Evolutionary conservation across 1,140 invertebrate species (phyloP).

Genomic region (Drosophila busckii): DNA sequence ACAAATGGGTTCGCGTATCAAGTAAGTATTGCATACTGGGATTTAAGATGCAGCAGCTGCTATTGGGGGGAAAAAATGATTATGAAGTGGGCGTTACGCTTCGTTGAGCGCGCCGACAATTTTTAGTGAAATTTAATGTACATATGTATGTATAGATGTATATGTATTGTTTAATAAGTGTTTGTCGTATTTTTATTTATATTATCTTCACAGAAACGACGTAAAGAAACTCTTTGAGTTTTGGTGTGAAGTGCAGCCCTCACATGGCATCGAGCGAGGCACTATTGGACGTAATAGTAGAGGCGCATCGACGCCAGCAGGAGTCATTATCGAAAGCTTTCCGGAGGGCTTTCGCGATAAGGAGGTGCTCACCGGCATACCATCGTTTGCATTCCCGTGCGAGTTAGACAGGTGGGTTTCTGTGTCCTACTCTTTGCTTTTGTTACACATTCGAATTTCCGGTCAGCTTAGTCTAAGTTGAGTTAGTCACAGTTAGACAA

Average conservation of each 20-base stretch:
- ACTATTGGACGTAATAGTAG: conserved; percentile 37
- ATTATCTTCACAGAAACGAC: conserved; percentile 84
- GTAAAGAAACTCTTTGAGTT: conserved; percentile 91
- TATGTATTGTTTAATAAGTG: conserved; percentile 5
- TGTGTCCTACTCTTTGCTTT: neutral
- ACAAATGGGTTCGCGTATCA: conserved; percentile 73
- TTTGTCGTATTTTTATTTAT: conserved; percentile 20
- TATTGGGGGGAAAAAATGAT: conserved; percentile 11
- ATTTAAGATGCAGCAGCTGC: conserved; percentile 30
- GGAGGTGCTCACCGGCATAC: conserved; percentile 87
- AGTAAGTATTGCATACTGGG: conserved; percentile 56
- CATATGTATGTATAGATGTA: conserved; percentile 1
- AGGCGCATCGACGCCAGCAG: conserved; percentile 74
- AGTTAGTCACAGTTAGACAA: conserved; percentile 27
- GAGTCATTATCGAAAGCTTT: conserved; percentile 86
- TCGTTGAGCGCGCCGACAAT: conserved; percentile 23
- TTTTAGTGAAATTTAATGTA: conserved; percentile 30
- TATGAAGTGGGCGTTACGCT: conserved; percentile 66
- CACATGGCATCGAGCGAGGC: conserved; percentile 78
- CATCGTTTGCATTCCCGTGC: conserved; percentile 91
- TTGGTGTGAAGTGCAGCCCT: conserved; percentile 87
- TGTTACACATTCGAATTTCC: conserved; percentile 22
- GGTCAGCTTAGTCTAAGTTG: conserved; percentile 14
- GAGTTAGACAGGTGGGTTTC: conserved; percentile 85
- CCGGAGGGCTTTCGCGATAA: conserved; percentile 85